Base-by-base conservation (phyloP, 2,888 invertebrate genomes). In the Drosophila antonietae region DNA sequence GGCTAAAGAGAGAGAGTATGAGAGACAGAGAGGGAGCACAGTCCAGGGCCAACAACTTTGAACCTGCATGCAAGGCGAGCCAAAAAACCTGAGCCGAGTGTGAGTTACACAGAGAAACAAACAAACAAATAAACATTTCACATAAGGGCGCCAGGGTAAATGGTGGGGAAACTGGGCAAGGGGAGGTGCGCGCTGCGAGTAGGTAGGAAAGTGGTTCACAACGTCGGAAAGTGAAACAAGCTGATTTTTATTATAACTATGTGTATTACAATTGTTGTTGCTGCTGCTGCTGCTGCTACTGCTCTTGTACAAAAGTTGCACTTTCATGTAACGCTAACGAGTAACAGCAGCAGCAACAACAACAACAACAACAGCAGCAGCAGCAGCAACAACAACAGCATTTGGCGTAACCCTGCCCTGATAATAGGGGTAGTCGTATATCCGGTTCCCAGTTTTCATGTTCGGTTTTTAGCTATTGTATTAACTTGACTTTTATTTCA, bases 401-500 rank as follows among this genome's bases (percentile, higher is more conserved):
- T 33, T 55, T 43, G 53, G 49, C 51, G 53, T 39, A 53, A 68
- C 68, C 70, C 66, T 74, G 46, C 51, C 55, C 84, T 64, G 75
- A 81, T 69, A 84, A 84, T 87, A 78, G 81, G 68, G 84, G 84
- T 81, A 78, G 85, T 78, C 75, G 78, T 84, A 71, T 81, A 75
- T 87, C 75, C 88, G 79, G 79, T 78, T 78, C 41, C 69, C 75
- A 62, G 58, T 79, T 80, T 81, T 83, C 76, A 75, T 83, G 81
- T 87, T 83, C 75, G 76, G 87, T 68, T 73, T 76, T 79, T 67
- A 78, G 83, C 75, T 71, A 81, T 87, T 87, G 89, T 89, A 83
- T 77, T 81, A 81, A 89, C 78, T 89, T 87, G 89, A 76, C 89
- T 86, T 89, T 86, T 81, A 89, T 85, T 85, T 86, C 81, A 88